Evolutionary conservation across 2,888 invertebrate genomes (phyloP), one percentile per base, ranked within the genome.

Genomic region (Anarsia innoxiella): DNA sequence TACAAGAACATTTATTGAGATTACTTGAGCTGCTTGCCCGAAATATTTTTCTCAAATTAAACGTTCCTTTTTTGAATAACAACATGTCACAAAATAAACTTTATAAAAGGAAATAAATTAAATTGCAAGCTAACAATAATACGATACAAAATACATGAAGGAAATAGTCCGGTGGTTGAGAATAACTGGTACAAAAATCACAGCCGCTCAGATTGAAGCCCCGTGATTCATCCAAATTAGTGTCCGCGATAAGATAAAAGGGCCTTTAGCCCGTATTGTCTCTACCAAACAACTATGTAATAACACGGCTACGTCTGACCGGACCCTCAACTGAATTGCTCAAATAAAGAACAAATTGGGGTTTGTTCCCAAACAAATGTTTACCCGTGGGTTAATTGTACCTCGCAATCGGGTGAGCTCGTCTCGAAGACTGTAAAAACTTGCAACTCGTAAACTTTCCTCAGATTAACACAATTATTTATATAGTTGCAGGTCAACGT

Each of bases 331-430:
- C 10, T 31, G 12, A 44, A 46, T 58, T 52, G 50, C 49, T 45
- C 40, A 39, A 40, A 51, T 50, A 44, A 43, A 41, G 46, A 53
- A 48, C 49, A 46, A 49, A 49, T 42, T 51, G 48, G 36, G 40
- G 30, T 37, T 42, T 34, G 30, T 28, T n/a, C 31, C 34, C 35
- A 42, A 46, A 53, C 53, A 59, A 56, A 66, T 65, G 55, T 66
- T 64, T 55, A 46, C 58, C 44, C 49, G 45, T 41, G 48, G 50
- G 61, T 59, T 69, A 63, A 69, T 67, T 66, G 58, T 55, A 56
- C 50, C n/a, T 48, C 49, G 49, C 53, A 43, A 53, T 61, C 49
- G 51, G 45, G 49, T 46, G 51, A 51, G 43, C 50, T 53, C 48
- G 56, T 56, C 54, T 56, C 51, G 50, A 45, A 56, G 51, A 51